Conservation (phyloP, 2,113 vertebrate genomes). For the Megaceryle maxima region DNA sequence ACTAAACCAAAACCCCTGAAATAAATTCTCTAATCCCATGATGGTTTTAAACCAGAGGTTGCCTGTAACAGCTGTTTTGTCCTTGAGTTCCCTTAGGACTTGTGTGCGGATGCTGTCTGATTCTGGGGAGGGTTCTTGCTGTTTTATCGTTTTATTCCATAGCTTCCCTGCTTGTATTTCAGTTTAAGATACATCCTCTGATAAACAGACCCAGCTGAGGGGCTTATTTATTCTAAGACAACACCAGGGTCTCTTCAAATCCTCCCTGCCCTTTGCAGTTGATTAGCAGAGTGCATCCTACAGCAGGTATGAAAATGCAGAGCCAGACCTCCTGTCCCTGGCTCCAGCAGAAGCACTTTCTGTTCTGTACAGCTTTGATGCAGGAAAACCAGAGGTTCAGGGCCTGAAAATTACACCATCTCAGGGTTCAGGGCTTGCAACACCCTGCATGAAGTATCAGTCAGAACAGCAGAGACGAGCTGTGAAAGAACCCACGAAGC, state of each 20-base stretch:
- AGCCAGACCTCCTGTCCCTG: neutral
- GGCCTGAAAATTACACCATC: neutral
- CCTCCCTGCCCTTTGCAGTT: neutral
- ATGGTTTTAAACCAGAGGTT: neutral
- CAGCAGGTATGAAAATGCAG: neutral
- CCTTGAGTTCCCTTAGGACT: neutral
- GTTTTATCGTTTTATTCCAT: neutral
- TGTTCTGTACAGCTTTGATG: neutral
- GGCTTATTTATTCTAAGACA: conserved; percentile 3
- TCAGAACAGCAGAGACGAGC: neutral
- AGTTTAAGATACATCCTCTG: neutral
- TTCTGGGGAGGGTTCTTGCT: neutral
- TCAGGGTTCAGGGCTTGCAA: neutral
- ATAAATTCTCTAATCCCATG: neutral
- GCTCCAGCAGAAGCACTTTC: neutral
- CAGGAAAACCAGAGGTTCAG: neutral
- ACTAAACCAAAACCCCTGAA: neutral
- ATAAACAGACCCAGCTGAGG: neutral
- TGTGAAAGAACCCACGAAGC: neutral
- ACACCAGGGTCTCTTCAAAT: neutral
- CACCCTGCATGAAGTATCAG: neutral
- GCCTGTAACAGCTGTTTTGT: neutral
- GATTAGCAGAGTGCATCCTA: neutral
- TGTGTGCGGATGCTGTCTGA: accelerated
- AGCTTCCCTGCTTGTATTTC: neutral